Percentiles rank a stretch among this genome's conserved stretches.
These are phyloP conservation scores for Ophion slaviceki DNA, from an alignment of 2,888 invertebrate genomes.

Conservation along the genomic window DNA sequence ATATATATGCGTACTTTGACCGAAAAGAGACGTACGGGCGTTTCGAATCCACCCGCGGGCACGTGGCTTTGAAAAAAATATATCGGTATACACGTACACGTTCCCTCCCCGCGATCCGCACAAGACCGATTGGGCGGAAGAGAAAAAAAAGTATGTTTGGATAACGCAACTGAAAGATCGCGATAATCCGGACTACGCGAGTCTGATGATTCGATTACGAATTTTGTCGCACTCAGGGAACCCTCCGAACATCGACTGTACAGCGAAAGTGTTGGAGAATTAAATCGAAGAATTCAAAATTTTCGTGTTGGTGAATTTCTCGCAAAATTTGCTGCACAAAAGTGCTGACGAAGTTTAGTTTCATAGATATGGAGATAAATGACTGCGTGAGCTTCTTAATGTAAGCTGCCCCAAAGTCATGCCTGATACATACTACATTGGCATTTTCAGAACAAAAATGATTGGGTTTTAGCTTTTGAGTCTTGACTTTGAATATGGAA, in stretches of 20 bases:
- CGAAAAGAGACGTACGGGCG: conserved; percentile 56
- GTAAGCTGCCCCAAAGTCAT: too few relatives aligned
- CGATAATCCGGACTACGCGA: conserved; percentile 58
- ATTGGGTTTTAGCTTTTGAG: too few relatives aligned
- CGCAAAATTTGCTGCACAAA: neutral
- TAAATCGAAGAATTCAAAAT: neutral
- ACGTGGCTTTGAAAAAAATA: conserved; percentile 65
- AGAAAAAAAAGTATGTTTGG: conserved; percentile 63
- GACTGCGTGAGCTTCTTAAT: too few relatives aligned
- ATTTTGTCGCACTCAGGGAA: conserved; percentile 57
- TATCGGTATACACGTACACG: neutral
- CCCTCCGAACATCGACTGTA: neutral
- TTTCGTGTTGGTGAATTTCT: neutral
- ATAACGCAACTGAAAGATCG: conserved; percentile 59
- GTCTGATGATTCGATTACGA: conserved; percentile 60
- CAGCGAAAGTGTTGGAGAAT: neutral
- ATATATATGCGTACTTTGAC: conserved; percentile 41
- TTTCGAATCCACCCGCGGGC: conserved; percentile 63
- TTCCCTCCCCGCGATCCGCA: conserved; percentile 23
- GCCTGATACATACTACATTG: too few relatives aligned
- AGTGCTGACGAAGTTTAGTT: too few relatives aligned
- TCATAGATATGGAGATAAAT: too few relatives aligned
- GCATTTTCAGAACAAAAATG: too few relatives aligned
- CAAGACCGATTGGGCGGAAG: conserved; percentile 16
- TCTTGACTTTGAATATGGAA: too few relatives aligned